phyloP scores from a whole-genome alignment of 2,797 vertebrate species.

The Pachyuromys duprasi region DNA sequence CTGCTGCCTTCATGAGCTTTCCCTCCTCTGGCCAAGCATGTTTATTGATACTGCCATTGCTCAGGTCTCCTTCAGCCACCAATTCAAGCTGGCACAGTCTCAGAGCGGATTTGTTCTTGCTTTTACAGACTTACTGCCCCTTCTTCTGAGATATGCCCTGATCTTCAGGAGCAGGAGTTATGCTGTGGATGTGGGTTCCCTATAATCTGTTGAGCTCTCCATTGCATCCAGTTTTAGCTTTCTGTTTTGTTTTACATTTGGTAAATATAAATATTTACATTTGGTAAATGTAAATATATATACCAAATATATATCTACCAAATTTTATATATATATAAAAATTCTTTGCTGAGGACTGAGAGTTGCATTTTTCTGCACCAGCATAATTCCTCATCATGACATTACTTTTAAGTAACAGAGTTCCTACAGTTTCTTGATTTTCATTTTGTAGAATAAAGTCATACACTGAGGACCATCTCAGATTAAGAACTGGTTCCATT shows the following conservation, averaged over 20 bases:
- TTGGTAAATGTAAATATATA: too few species aligned
- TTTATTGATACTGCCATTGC: too few species aligned
- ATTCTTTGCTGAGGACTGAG: neutral
- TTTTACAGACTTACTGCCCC: neutral
- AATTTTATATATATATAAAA: too few species aligned
- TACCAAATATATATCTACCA: too few species aligned
- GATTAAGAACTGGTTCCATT: neutral
- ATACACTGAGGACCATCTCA: neutral
- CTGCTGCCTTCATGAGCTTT: too few species aligned
- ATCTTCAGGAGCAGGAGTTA: neutral
- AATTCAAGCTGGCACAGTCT: too few species aligned
- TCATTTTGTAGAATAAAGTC: neutral
- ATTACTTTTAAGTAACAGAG: neutral
- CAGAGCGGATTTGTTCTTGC: too few species aligned
- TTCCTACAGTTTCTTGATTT: neutral
- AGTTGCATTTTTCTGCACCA: neutral
- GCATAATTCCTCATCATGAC: neutral
- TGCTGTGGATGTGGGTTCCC: neutral
- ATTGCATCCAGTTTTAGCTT: neutral
- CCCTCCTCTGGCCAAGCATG: too few species aligned
- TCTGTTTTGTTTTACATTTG: neutral
- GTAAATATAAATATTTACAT: neutral
- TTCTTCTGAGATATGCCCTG: neutral
- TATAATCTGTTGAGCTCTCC: neutral
- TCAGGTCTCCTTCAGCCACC: too few species aligned